These are phyloP conservation scores for Drosophila melanica DNA, from an alignment of 1,140 invertebrate species.

Conservation along the genomic window DNA sequence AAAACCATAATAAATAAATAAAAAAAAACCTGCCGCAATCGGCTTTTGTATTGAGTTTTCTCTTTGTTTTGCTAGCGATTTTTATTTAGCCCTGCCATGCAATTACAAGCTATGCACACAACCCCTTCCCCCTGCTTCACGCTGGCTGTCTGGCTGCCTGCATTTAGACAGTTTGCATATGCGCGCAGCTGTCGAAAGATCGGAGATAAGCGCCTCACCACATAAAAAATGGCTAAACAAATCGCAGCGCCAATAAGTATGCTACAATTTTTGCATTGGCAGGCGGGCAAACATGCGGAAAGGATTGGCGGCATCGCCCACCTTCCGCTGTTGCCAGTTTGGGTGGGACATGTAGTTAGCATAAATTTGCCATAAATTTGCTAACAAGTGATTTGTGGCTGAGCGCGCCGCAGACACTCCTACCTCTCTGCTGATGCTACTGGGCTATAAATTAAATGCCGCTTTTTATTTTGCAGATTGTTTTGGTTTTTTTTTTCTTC, in stretches of 20 bases:
- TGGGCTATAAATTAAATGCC: constrained; percentile 71
- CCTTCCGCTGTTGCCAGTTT: constrained; percentile 48
- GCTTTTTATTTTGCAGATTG: constrained; percentile 69
- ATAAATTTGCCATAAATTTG: constrained; percentile 83
- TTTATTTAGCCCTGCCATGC: constrained; percentile 5
- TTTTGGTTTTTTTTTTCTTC: constrained; percentile 10
- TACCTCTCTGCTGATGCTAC: constrained; percentile 16
- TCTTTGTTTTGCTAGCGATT: constrained; percentile 10
- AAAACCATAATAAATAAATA: constrained; percentile 13
- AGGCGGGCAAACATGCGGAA: constrained; percentile 6
- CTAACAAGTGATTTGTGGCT: constrained; percentile 80
- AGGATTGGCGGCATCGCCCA: constrained; percentile 26
- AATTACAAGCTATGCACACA: constrained; percentile 45
- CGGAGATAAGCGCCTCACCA: constrained; percentile 45
- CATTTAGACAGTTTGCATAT: constrained; percentile 51
- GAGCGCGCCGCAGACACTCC: constrained; percentile 11
- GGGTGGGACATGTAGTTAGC: constrained; percentile 75
- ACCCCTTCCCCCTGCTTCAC: background rate
- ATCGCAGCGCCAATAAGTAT: constrained; percentile 44
- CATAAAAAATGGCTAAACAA: constrained; percentile 23
- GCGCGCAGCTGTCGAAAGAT: constrained; percentile 69
- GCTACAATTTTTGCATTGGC: constrained; percentile 43
- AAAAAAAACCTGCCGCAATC: constrained; percentile 29
- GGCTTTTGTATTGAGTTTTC: constrained; percentile 56
- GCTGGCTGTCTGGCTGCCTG: background rate